Conservation (phyloP, 2,888 invertebrate genomes). For the Orthonychiurus folsomi region DNA sequence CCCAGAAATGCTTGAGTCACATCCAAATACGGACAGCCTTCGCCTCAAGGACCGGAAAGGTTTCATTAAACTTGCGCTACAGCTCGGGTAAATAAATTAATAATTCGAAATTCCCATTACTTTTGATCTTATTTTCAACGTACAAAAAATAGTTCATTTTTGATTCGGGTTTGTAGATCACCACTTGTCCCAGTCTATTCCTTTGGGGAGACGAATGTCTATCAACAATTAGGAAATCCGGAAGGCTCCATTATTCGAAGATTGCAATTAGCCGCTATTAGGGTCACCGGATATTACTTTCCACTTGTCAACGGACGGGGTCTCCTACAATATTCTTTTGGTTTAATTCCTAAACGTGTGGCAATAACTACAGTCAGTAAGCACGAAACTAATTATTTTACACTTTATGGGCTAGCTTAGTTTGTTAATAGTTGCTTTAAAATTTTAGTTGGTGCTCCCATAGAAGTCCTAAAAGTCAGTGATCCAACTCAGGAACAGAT, state of each 20-base stretch:
- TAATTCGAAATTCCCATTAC: background rate
- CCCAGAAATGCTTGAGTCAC: constrained; percentile 61
- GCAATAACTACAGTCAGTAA: constrained; percentile 65
- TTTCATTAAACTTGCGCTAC: constrained; percentile 63
- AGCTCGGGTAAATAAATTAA: constrained; percentile 56
- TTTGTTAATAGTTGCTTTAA: background rate
- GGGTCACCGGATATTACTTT: background rate
- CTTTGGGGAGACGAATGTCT: constrained; percentile 83
- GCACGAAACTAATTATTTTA: background rate
- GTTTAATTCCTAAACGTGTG: constrained; percentile 68
- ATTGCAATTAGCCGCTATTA: constrained; percentile 52
- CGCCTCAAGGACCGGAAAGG: constrained; percentile 68
- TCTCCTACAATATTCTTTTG: constrained; percentile 82
- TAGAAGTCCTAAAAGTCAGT: constrained; percentile 60
- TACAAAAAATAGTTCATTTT: background rate
- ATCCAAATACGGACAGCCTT: constrained; percentile 60
- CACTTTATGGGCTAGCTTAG: background rate
- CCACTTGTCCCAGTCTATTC: constrained; percentile 60
- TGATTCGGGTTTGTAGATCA: constrained; percentile 51
- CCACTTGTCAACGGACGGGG: constrained; percentile 56
- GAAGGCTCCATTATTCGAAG: constrained; percentile 58
- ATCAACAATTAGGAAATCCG: constrained; percentile 63
- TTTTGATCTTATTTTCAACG: background rate
- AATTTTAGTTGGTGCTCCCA: constrained; percentile 64
- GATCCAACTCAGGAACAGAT: constrained; percentile 68